Conservation (phyloP, 30 jellyfish, hydroid and myxozoan species). For the Haliclystus octoradiatus region DNA sequence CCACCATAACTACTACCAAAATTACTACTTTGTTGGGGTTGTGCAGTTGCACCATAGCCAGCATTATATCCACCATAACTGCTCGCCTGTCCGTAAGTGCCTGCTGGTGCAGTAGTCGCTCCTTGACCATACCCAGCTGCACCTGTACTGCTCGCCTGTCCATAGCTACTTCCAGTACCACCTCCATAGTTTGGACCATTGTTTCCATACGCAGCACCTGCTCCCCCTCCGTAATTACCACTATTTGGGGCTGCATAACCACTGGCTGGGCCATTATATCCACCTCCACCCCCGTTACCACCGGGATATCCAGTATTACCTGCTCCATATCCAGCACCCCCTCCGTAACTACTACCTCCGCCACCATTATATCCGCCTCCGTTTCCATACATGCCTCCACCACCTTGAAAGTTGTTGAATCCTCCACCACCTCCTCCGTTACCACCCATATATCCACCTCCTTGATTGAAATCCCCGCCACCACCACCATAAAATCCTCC, state of each 20-base stretch:
- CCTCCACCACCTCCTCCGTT: slow-evolving; percentile 42
- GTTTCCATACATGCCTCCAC: slow-evolving; percentile 7
- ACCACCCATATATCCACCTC: slow-evolving; percentile 26
- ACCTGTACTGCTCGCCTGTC: neutral
- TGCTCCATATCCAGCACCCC: neutral
- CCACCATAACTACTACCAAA: neutral
- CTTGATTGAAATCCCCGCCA: slow-evolving; percentile 44
- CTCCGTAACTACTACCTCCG: slow-evolving; percentile 65
- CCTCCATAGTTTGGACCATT: slow-evolving; percentile 1
- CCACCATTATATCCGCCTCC: slow-evolving; percentile 76
- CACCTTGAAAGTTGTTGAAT: slow-evolving; percentile 1
- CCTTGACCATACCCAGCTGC: slow-evolving; percentile 11
- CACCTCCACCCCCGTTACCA: too few relatives aligned
- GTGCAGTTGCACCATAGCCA: neutral
- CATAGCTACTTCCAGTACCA: neutral
- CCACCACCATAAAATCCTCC: slow-evolving; percentile 47
- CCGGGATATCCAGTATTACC: too few relatives aligned
- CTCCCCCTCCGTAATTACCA: too few relatives aligned
- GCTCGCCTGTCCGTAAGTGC: neutral
- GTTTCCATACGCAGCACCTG: neutral
- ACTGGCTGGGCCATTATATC: too few relatives aligned
- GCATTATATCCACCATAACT: neutral
- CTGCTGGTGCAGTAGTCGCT: neutral
- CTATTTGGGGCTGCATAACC: too few relatives aligned
- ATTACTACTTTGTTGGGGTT: too few relatives aligned